phyloP scores from a whole-genome alignment of 2,113 vertebrate species.

The Lichenostomus cassidix region DNA sequence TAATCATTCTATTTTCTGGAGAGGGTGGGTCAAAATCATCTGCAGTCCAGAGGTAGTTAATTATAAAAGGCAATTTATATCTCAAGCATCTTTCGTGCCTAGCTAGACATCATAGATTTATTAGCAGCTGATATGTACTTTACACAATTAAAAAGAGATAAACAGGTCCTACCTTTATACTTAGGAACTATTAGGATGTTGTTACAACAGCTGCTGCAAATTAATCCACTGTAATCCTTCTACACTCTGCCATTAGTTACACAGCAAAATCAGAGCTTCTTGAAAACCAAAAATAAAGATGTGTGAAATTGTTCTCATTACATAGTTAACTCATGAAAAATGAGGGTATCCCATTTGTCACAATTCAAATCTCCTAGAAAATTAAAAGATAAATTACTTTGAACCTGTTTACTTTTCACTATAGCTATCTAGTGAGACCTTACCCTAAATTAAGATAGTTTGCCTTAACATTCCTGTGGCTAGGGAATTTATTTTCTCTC shows the following conservation, averaged over 20 bases:
- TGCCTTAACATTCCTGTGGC: neutral
- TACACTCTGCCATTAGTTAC: conserved; percentile 37
- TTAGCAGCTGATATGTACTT: neutral
- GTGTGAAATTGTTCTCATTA: conserved; percentile 45
- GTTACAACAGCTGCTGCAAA: conserved; percentile 53
- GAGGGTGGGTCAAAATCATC: neutral
- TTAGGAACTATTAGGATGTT: conserved; percentile 46
- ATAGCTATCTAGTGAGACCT: neutral
- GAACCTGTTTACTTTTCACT: neutral
- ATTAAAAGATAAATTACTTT: neutral
- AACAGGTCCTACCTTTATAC: conserved; percentile 41
- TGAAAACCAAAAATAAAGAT: conserved; percentile 53
- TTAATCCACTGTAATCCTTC: conserved; percentile 57
- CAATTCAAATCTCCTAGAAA: conserved; percentile 10
- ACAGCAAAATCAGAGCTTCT: conserved; percentile 25
- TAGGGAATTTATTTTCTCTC: neutral
- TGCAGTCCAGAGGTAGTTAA: neutral
- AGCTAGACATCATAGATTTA: neutral
- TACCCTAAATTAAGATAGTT: neutral
- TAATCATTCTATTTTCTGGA: neutral
- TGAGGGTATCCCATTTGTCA: neutral
- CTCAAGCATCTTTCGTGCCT: neutral
- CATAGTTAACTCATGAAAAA: conserved; percentile 16
- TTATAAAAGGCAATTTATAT: conserved; percentile 24
- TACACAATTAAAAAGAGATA: conserved; percentile 46